Evolutionary conservation across 2,113 vertebrate genomes (phyloP).

Genomic region (Chaenogobius annularis): DNA sequence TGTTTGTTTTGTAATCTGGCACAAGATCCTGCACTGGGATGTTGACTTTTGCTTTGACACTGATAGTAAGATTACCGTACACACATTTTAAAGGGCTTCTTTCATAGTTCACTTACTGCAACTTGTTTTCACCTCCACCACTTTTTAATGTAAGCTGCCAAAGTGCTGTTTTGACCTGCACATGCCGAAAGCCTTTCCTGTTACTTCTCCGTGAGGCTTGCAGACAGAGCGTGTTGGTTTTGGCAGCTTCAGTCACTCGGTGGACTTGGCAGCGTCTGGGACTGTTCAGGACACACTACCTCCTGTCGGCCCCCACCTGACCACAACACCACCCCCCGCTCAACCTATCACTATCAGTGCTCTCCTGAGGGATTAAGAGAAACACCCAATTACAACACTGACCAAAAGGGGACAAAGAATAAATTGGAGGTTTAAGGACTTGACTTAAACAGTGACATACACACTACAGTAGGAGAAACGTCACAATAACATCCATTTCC

Average conservation of each 20-base stretch:
- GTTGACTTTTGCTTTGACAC: background rate
- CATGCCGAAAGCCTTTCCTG: slow-evolving; percentile 25
- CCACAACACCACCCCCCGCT: slow-evolving; percentile 35
- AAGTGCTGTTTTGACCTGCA: slow-evolving; percentile 3
- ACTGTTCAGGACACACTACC: slow-evolving; percentile 53
- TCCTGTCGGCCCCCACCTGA: slow-evolving; percentile 51
- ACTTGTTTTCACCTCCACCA: background rate
- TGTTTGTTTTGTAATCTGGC: background rate
- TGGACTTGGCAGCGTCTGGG: slow-evolving; percentile 59
- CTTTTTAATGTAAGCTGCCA: slow-evolving; percentile 1
- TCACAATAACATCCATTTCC: too few species aligned
- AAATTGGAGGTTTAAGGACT: background rate
- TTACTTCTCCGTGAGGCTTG: slow-evolving; percentile 52
- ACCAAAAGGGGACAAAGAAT: background rate
- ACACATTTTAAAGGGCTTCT: background rate
- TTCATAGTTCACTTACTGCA: background rate
- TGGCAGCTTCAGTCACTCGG: slow-evolving; percentile 55
- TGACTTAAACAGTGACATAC: background rate
- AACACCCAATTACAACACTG: background rate
- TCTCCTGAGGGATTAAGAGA: background rate
- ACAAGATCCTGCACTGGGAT: background rate
- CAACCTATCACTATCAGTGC: slow-evolving; percentile 21
- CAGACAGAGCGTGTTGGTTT: slow-evolving; percentile 66
- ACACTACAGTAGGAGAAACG: background rate
- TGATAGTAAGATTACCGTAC: background rate